These are phyloP conservation scores for Lycorma delicatula DNA, from an alignment of 1,140 invertebrate genomes.

Conservation along the genomic window DNA sequence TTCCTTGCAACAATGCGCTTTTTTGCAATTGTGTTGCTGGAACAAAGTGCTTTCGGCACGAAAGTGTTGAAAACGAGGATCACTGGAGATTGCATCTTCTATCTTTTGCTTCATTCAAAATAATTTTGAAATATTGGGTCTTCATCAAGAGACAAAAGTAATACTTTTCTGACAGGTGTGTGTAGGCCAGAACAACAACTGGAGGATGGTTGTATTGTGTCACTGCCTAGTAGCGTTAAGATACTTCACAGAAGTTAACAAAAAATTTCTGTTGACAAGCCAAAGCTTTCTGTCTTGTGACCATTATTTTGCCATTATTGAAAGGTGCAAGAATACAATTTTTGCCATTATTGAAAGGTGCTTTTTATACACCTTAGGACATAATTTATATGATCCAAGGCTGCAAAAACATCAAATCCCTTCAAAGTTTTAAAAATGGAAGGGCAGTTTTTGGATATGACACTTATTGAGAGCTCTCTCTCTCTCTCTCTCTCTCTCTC, in stretches of 20 bases:
- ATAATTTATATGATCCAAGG: background rate
- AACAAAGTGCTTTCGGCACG: constrained; percentile 21
- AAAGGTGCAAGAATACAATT: constrained; percentile 19
- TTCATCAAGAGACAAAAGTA: constrained; percentile 17
- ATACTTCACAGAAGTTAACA: constrained; percentile 20
- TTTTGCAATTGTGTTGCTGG: too few relatives aligned
- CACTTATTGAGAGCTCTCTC: background rate
- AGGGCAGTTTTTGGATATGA: background rate
- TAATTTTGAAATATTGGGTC: constrained; percentile 13
- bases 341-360: too few relatives aligned
- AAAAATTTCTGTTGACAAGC: constrained; percentile 21
- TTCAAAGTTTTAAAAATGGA: background rate
- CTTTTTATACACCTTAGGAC: constrained; percentile 13
- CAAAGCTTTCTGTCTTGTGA: constrained; percentile 24
- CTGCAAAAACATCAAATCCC: background rate
- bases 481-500: too few relatives aligned
- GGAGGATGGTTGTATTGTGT: constrained; percentile 7
- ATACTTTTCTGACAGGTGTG: constrained; percentile 24
- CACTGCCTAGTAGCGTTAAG: constrained; percentile 8
- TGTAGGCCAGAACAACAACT: constrained; percentile 27
- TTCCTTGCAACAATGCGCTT: too few relatives aligned
- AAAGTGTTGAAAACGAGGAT: constrained; percentile 19
- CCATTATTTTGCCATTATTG: constrained; percentile 21
- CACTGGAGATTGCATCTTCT: constrained; percentile 21
- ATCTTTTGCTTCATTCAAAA: constrained; percentile 17